Evolutionary conservation across 2,888 invertebrate species (phyloP), one percentile per base, ranked within the genome.

Genomic region (Polydrusus cervinus): DNA sequence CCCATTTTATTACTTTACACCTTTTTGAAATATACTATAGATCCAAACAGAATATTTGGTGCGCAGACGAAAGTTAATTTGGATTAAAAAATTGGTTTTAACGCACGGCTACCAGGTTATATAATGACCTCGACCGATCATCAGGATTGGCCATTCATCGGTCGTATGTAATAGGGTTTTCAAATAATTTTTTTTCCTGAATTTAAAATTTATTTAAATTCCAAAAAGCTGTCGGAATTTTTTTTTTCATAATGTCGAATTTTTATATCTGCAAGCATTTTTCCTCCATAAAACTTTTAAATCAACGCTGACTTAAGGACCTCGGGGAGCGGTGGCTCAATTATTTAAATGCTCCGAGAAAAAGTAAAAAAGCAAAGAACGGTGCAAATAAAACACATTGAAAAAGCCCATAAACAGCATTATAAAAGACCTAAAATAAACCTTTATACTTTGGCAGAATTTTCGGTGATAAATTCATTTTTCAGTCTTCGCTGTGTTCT

Each of bases 351-450:
- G 77, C 67, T 53, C 64, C 61, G 67, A 66, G 68, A 57, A 74
- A 76, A 77, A 74, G 74, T 74, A 77, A 71, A 71, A 74, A 77
- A 77, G 74, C 74, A 77, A 77, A 74, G 71, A 77, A 74, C 51
- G 74, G 74, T 38, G 74, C 67, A 68, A 77, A 77, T 77, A 74
- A 77, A 77, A 74, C 74, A 71, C 77, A 77, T 77, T 77, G 77
- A 74, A 77, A 77, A 77, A 77, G 67, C 55, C 74, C 77, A 77
- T 77, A 77, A 77, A 77, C 77, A 77, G 77, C 77, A 77, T 77
- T 77, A 77, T 77, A 74, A 76, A 74, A 71, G 62, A 71, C 68
- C 77, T 74, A 55, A 76, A 77, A 77, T 74, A 77, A 77, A 77
- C 77, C 70, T 74, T 74, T 74, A 71, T 74, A 67, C 66, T 70